These are phyloP conservation scores for Mormyrus iriodes DNA, from an alignment of 2,113 vertebrate species.

Conservation along the genomic window DNA sequence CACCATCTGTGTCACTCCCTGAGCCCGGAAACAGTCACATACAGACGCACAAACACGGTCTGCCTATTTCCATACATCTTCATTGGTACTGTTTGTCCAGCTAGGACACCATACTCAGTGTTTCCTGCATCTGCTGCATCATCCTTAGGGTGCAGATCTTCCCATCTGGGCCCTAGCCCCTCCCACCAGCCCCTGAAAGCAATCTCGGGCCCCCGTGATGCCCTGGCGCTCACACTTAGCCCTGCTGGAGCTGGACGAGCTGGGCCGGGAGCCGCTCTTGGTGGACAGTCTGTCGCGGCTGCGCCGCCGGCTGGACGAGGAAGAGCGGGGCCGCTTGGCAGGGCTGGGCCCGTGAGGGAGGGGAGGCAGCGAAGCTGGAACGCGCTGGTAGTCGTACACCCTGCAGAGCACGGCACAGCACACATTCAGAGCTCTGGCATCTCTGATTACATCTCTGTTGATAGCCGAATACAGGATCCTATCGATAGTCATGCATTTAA, in stretches of 20 bases:
- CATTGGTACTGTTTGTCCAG: neutral
- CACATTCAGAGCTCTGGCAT: neutral
- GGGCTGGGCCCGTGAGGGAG: conserved; percentile 50
- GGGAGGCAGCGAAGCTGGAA: conserved; percentile 60
- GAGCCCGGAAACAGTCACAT: conserved; percentile 34
- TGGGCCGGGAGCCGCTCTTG: conserved; percentile 55
- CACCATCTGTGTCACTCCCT: conserved; percentile 46
- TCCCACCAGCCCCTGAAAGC: neutral
- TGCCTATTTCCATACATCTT: neutral
- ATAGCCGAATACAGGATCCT: neutral
- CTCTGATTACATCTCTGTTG: neutral
- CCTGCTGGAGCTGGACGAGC: conserved; percentile 53
- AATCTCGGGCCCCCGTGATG: neutral
- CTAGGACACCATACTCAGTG: no score
- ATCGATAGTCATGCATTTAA: neutral
- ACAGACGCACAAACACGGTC: neutral
- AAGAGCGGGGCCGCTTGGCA: conserved; percentile 59
- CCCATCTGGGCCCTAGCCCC: no score
- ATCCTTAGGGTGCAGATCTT: no score
- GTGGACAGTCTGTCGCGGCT: conserved; percentile 60
- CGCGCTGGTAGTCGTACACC: conserved; percentile 66
- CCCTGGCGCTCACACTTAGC: conserved; percentile 53
- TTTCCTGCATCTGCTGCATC: no score
- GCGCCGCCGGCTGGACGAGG: conserved; percentile 57
- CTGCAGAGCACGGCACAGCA: conserved; percentile 40